Conservation (phyloP, 1,140 invertebrate genomes). For the Schlechtendalia chinensis region DNA sequence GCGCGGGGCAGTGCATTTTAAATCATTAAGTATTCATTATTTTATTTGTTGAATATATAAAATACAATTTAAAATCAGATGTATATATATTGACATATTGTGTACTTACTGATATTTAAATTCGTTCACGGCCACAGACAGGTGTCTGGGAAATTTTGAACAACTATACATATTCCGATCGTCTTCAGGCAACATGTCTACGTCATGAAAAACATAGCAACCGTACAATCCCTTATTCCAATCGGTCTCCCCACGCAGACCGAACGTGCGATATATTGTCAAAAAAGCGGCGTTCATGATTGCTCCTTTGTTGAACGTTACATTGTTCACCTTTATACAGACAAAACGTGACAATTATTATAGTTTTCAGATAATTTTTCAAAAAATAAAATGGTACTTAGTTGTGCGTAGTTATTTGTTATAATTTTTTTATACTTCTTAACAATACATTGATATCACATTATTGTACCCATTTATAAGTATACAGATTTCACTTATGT, state of each 20-base stretch:
- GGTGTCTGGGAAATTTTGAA: slow-evolving; percentile 62
- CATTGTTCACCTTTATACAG: slow-evolving; percentile 55
- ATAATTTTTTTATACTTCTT: no score
- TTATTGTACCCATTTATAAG: no score
- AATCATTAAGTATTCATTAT: no score
- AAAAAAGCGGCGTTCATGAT: slow-evolving; percentile 69
- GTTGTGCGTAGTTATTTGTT: no score
- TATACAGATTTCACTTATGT: no score
- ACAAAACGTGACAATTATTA: not conserved
- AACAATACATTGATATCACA: no score
- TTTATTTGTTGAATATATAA: no score
- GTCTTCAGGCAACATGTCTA: slow-evolving; percentile 68
- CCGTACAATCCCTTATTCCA: slow-evolving; percentile 56
- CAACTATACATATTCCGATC: slow-evolving; percentile 68
- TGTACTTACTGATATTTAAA: slow-evolving; percentile 62
- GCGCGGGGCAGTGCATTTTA: no score
- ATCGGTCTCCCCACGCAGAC: slow-evolving; percentile 52
- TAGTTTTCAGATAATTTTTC: not conserved
- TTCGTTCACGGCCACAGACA: slow-evolving; percentile 67
- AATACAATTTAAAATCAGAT: no score
- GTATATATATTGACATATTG: no score
- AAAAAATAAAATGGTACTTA: no score
- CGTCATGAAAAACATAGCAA: slow-evolving; percentile 70
- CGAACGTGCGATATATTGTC: slow-evolving; percentile 56
- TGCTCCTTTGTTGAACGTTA: slow-evolving; percentile 67